Evolutionary conservation across 35 echinoderm and acorn worm genomes (phyloP).

Genomic region (Strongylocentrotus purpuratus): DNA sequence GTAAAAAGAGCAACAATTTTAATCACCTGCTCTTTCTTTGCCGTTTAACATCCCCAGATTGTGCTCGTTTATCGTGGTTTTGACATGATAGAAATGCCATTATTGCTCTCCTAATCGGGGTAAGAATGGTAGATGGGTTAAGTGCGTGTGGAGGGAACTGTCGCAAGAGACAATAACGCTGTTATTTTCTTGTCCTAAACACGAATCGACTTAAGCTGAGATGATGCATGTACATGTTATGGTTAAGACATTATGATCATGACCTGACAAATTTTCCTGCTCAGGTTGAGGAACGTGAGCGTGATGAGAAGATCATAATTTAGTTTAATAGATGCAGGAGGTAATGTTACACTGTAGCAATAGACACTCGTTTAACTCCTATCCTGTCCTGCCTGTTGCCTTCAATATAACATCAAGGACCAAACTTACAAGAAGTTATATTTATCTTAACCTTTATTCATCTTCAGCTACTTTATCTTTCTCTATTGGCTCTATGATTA

Average conservation of each 20-base stretch:
- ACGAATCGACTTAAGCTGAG: neutral
- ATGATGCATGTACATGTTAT: neutral
- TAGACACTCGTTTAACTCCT: too few relatives aligned
- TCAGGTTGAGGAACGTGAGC: too few relatives aligned
- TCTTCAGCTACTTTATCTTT: too few relatives aligned
- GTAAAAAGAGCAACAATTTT: neutral
- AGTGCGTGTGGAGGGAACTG: neutral
- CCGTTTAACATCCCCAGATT: neutral
- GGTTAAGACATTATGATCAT: neutral
- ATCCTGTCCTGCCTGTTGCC: too few relatives aligned
- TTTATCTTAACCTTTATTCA: too few relatives aligned
- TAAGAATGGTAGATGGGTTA: neutral
- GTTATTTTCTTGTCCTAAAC: neutral
- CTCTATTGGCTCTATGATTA: too few relatives aligned
- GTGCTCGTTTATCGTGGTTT: neutral
- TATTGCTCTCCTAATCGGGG: neutral
- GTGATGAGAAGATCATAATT: too few relatives aligned
- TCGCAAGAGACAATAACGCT: neutral
- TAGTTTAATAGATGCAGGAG: too few relatives aligned
- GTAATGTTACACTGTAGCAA: too few relatives aligned
- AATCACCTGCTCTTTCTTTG: neutral
- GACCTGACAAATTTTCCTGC: too few relatives aligned
- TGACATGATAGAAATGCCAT: neutral
- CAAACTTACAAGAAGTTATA: too few relatives aligned
- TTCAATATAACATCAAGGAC: too few relatives aligned